phyloP scores from a whole-genome alignment of 2,113 vertebrate genomes.

The Bubo blakistoni region DNA sequence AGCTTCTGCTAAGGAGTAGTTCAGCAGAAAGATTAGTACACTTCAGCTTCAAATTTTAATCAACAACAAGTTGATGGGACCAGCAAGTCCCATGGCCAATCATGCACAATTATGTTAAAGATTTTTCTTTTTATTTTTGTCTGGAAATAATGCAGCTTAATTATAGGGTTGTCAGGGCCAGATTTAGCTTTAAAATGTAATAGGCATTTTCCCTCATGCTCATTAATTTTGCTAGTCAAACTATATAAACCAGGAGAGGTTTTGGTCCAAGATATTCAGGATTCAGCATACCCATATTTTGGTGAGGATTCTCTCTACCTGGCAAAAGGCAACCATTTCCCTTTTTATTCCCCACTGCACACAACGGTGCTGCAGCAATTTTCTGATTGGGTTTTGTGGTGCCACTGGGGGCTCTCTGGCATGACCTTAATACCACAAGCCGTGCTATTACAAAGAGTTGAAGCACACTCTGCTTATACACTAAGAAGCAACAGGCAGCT shows the following conservation, averaged over 20 bases:
- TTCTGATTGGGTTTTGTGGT: background rate
- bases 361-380: background rate
- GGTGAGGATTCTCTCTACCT: background rate
- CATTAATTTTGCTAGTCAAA: background rate
- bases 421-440: background rate
- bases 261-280: background rate
- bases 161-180: background rate
- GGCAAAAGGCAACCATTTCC: background rate
- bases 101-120: slow-evolving; percentile 21
- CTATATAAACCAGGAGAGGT: background rate
- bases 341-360: background rate
- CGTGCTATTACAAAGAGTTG: background rate
- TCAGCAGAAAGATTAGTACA: background rate
- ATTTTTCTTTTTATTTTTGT: slow-evolving; percentile 28
- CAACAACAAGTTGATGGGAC: slow-evolving; percentile 4
- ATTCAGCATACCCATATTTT: background rate
- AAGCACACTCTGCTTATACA: background rate
- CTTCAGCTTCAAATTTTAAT: slow-evolving; percentile 12
- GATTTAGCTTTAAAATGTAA: background rate
- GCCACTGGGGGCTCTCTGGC: background rate
- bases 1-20: slow-evolving; percentile 5
- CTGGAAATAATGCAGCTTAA: slow-evolving; percentile 4
- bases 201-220: background rate
- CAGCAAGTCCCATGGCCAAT: background rate
- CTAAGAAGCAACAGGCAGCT: background rate